A percentile compares a stretch with the other conserved stretches of the same genome.
phyloP scores from a whole-genome alignment of 2,113 vertebrate genomes.

The Channa argus region DNA sequence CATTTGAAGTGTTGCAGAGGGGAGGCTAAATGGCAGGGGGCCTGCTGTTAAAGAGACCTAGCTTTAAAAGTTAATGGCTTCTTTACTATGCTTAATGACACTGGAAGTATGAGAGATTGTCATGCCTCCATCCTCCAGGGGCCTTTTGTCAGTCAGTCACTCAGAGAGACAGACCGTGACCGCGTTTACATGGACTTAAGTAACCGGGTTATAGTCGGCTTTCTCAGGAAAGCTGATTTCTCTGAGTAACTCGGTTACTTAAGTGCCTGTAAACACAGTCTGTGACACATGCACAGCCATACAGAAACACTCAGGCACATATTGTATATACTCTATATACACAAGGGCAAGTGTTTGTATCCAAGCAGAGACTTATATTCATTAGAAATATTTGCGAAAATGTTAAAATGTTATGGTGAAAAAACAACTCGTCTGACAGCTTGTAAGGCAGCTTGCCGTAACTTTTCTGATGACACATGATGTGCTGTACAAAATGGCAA shows the following conservation, averaged over 20 bases:
- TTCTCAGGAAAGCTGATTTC: too few relatives aligned
- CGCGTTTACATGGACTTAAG: too few relatives aligned
- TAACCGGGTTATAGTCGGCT: too few relatives aligned
- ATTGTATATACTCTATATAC: slow-evolving; percentile 14
- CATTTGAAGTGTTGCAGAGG: slow-evolving; percentile 66
- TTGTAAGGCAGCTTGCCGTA: slow-evolving; percentile 24
- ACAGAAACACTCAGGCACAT: slow-evolving; percentile 29
- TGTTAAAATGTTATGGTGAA: slow-evolving; percentile 22
- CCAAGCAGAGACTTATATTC: slow-evolving; percentile 26
- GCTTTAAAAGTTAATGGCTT: slow-evolving; percentile 82
- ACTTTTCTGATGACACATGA: slow-evolving; percentile 64
- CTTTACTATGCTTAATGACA: slow-evolving; percentile 74
- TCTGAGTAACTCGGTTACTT: too few relatives aligned
- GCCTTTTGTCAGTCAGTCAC: slow-evolving; percentile 74
- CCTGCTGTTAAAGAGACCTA: slow-evolving; percentile 60
- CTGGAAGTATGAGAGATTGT: slow-evolving; percentile 73
- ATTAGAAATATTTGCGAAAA: slow-evolving; percentile 26
- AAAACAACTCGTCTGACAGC: slow-evolving; percentile 40
- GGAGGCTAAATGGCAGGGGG: slow-evolving; percentile 60
- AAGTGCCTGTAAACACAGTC: too few relatives aligned
- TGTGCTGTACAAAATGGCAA: slow-evolving; percentile 42
- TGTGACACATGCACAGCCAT: slow-evolving; percentile 34
- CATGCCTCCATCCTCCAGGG: slow-evolving; percentile 64
- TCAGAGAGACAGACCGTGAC: slow-evolving; percentile 48
- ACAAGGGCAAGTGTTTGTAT: slow-evolving; percentile 4